These are phyloP conservation scores for Thysanoteuthis rhombus DNA, from an alignment of 2,888 invertebrate genomes.

Conservation along the genomic window DNA sequence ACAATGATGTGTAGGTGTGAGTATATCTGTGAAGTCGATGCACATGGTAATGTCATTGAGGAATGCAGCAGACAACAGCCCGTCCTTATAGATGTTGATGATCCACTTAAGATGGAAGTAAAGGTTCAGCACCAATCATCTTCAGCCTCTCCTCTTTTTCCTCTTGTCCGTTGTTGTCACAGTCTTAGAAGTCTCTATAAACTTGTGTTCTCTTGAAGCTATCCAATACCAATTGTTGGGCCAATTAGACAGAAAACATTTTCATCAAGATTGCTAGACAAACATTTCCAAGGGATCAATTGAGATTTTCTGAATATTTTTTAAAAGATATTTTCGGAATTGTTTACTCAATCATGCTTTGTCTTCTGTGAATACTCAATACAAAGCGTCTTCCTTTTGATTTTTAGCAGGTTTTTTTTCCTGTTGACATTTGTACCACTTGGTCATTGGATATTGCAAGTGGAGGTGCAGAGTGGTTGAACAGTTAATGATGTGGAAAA, in stretches of 20 bases:
- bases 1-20: not conserved
- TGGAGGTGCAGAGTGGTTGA: too few relatives aligned
- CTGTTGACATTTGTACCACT: not conserved
- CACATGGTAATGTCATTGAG: not conserved
- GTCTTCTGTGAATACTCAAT: not conserved
- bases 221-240: not conserved
- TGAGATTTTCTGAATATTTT: not conserved
- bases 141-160: not conserved
- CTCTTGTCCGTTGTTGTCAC: not conserved
- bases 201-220: not conserved
- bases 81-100: not conserved
- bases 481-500: too few relatives aligned
- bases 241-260: not conserved
- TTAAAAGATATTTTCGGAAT: not conserved
- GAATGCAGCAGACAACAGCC: slow-evolving; percentile 12
- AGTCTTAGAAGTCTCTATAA: not conserved
- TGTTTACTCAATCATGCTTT: not conserved
- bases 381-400: not conserved
- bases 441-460: not conserved
- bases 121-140: not conserved
- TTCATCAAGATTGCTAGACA: not conserved
- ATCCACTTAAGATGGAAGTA: not conserved
- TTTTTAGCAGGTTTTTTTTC: not conserved
- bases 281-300: not conserved
- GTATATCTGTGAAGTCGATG: not conserved